Base-by-base conservation (phyloP, 2,113 vertebrate species). In the Probosciger aterrimus region DNA sequence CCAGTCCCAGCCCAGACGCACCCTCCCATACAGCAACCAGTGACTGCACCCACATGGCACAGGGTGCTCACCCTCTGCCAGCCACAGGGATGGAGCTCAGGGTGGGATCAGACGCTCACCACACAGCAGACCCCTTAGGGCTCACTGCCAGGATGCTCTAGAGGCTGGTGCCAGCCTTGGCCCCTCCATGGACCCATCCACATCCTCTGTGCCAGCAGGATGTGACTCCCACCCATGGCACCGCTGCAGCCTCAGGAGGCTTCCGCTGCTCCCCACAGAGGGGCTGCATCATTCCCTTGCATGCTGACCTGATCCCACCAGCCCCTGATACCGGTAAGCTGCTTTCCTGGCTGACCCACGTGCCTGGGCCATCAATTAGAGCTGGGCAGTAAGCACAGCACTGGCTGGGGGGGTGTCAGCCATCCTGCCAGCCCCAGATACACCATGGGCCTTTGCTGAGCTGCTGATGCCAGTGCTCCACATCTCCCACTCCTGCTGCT, bases 211-310 rank as follows among this genome's bases (percentile, higher is more conserved):
- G 53, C n/a, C 7, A 2, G 30, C 31, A 82, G 67, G 62, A 79
- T 2, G 2, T 14, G 4, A 69, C 16, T 35, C 41, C 67, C 2
- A 1, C 60, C n/a, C 1, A 1, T 23, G 11, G 25, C 71, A 69
- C 24, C 37, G 19, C 47, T 1, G 2, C 30, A 78, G 53, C 67
- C n/a, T 27, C 2, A 0, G 28, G 74, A 87, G 35, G 35, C 39
- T 13, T 30, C 37, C 3, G 3, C 18, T 9, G 71, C 17, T 35
- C 39, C 49, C 50, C 3, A 0, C 35, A n/a, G 41, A 85, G 47
- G 41, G 59, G 79, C 84, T 81, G 79, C 59, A 63, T 43, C 11
- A 8, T 30, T 67, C 25, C 25, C 18, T 79, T 7, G 0, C 70
- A 69, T 14, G 10, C 35, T 43, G 63, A 85, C 49, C 43, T 0